A percentile compares a stretch with the other conserved stretches of the same genome.
phyloP scores from a whole-genome alignment of 2,113 vertebrate genomes.

The Pampusana beccarii region DNA sequence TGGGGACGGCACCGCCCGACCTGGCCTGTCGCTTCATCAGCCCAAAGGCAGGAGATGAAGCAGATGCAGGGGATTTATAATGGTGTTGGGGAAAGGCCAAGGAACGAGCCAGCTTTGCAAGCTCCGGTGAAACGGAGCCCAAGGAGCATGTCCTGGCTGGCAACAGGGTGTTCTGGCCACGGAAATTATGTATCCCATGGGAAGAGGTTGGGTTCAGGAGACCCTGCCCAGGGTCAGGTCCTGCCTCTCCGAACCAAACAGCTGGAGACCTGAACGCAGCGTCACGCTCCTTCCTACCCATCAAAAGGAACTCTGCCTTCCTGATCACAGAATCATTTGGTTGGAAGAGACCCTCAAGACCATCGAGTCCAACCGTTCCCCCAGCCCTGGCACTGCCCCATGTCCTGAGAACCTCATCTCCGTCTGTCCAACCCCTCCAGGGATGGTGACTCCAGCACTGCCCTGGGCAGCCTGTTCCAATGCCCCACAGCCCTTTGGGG shows the following conservation, averaged over 20 bases:
- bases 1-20: rapidly evolving
- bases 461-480: too few relatives aligned
- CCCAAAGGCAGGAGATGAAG: not conserved
- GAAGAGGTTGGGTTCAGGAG: not conserved
- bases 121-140: not conserved
- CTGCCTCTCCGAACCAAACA: not conserved
- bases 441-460: too few relatives aligned
- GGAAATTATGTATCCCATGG: not conserved
- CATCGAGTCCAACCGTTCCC: too few relatives aligned
- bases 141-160: not conserved
- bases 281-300: rapidly evolving
- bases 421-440: too few relatives aligned
- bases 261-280: rapidly evolving
- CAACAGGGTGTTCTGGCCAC: not conserved
- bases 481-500: too few relatives aligned
- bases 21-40: rapidly evolving
- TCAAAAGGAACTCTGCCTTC: not conserved
- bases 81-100: not conserved
- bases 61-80: not conserved
- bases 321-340: too few relatives aligned
- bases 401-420: too few relatives aligned
- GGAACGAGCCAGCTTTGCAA: not conserved
- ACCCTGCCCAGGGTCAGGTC: too few relatives aligned
- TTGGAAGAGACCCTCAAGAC: too few relatives aligned
- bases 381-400: too few relatives aligned